phyloP scores from a whole-genome alignment of 1,140 invertebrate genomes.

The Chionoecetes opilio region DNA sequence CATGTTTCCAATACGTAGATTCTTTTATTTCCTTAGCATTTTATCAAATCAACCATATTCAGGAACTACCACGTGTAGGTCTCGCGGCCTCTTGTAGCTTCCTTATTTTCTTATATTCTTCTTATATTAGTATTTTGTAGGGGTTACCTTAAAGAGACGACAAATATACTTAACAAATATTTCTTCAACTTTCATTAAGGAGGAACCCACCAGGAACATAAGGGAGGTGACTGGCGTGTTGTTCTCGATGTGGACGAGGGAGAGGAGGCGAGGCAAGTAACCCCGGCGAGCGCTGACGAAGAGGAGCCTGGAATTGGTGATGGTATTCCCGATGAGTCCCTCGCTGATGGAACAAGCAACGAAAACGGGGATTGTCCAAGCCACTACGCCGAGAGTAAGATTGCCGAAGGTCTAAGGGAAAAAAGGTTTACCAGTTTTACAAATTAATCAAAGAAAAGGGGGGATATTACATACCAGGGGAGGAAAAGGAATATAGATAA shows the following conservation, averaged over 20 bases:
- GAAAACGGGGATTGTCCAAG: slow-evolving; percentile 94
- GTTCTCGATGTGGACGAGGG: slow-evolving; percentile 90
- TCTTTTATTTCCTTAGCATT: background rate
- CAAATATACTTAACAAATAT: slow-evolving; percentile 82
- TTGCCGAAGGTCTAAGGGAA: slow-evolving; percentile 90
- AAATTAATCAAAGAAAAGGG: too few species aligned
- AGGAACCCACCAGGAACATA: slow-evolving; percentile 90
- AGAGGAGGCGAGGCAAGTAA: slow-evolving; percentile 91
- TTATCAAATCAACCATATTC: too few species aligned
- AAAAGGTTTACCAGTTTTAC: background rate
- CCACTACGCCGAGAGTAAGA: slow-evolving; percentile 89
- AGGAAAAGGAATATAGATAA: background rate
- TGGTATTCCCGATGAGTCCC: slow-evolving; percentile 95
- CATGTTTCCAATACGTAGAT: too few species aligned
- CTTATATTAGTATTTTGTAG: too few species aligned
- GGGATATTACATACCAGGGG: background rate
- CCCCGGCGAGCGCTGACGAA: slow-evolving; percentile 92
- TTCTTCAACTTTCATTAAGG: too few species aligned
- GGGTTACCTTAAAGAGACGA: too few species aligned
- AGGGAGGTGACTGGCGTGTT: slow-evolving; percentile 93
- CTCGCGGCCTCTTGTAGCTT: too few species aligned
- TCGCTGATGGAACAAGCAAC: slow-evolving; percentile 92
- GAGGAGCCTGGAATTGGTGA: slow-evolving; percentile 92
- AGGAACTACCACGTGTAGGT: too few species aligned
- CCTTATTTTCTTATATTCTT: too few species aligned